Conservation (phyloP, 2,113 vertebrate species). For the Rutilus rutilus region DNA sequence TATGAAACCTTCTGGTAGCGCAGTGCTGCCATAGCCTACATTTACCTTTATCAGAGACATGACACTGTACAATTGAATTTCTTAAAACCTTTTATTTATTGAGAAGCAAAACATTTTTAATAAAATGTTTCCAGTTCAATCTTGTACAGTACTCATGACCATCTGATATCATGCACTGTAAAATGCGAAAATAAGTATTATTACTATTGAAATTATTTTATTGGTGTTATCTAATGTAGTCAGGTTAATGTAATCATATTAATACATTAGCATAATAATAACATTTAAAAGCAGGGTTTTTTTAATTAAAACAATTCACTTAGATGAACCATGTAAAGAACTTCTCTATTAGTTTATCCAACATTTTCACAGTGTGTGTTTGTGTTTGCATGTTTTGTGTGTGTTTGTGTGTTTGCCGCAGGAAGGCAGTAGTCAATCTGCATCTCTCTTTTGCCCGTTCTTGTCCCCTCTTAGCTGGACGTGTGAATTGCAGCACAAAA, state of each 20-base stretch:
- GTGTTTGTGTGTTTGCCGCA: conserved; percentile 23
- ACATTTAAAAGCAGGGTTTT: too few relatives aligned
- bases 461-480: conserved; percentile 70
- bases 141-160: neutral
- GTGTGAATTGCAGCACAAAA: conserved; percentile 80
- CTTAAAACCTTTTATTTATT: neutral
- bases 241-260: neutral
- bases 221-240: neutral
- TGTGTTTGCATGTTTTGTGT: conserved; percentile 25
- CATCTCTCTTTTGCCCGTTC: conserved; percentile 68
- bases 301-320: too few relatives aligned
- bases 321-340: too few relatives aligned
- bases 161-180: neutral
- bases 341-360: neutral
- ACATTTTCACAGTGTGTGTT: conserved; percentile 19
- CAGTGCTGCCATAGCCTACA: neutral
- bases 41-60: neutral
- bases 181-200: neutral
- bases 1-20: neutral
- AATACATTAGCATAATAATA: too few relatives aligned
- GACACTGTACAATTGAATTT: neutral
- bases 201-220: neutral
- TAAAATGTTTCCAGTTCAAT: neutral
- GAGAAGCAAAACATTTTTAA: neutral
- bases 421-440: conserved; percentile 49